These are phyloP conservation scores for Acanthoscelides obtectus DNA, from an alignment of 2,888 invertebrate genomes.

Conservation along the genomic window DNA sequence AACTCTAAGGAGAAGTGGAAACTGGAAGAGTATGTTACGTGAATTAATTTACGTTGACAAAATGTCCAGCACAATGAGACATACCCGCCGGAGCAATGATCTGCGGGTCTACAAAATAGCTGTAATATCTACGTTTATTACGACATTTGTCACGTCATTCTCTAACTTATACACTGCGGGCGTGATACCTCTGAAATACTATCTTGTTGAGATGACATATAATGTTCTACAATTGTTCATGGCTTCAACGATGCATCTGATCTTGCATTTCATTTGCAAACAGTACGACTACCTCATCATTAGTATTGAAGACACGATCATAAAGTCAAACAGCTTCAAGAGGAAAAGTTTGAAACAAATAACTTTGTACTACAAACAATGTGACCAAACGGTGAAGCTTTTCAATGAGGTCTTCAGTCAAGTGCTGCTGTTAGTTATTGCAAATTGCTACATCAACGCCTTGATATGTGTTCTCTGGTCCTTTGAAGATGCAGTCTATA, in stretches of 20 bases:
- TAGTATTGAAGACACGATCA: neutral
- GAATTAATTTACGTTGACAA: neutral
- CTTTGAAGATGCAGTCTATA: neutral
- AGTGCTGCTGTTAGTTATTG: neutral
- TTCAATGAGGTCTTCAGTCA: neutral
- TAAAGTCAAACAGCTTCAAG: neutral
- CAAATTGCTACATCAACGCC: neutral
- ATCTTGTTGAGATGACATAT: neutral
- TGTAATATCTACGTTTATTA: neutral
- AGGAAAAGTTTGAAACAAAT: neutral
- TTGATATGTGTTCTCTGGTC: neutral
- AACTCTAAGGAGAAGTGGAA: neutral
- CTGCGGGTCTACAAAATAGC: neutral
- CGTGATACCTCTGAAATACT: neutral
- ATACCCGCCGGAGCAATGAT: neutral
- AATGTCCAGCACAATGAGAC: neutral
- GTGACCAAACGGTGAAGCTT: neutral
- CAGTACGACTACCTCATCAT: neutral
- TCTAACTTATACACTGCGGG: neutral
- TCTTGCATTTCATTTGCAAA: neutral
- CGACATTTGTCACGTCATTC: neutral
- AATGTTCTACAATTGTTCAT: neutral
- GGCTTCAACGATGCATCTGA: neutral
- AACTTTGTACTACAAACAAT: neutral
- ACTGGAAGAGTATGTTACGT: neutral